Percentiles rank a stretch among this genome's conserved stretches.
Conservation (phyloP, 2,797 vertebrate species). For the Labroides dimidiatus region DNA sequence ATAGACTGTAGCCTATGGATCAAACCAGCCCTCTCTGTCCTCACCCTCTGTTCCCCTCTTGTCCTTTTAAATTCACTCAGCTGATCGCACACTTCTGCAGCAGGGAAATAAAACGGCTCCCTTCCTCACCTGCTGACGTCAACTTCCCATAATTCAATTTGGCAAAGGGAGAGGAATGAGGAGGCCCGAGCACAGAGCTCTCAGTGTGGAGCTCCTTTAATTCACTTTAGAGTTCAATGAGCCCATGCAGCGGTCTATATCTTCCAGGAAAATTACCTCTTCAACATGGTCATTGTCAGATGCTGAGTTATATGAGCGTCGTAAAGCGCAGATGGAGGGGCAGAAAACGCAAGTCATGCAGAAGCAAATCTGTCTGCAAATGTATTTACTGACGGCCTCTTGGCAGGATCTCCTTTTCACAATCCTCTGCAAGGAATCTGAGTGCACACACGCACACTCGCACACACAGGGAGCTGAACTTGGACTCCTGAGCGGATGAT, state of each 20-base stretch:
- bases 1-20: slow-evolving; percentile 56
- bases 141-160: slow-evolving; percentile 77
- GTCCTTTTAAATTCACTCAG: slow-evolving; percentile 42
- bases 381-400: slow-evolving; percentile 70
- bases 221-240: slow-evolving; percentile 63
- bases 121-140: slow-evolving; percentile 72
- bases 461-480: slow-evolving; percentile 27
- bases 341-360: slow-evolving; percentile 61
- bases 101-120: slow-evolving; percentile 48
- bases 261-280: slow-evolving; percentile 66
- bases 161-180: slow-evolving; percentile 24
- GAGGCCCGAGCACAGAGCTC: slow-evolving; percentile 58
- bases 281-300: slow-evolving; percentile 58
- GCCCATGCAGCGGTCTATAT: slow-evolving; percentile 26
- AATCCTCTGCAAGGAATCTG: slow-evolving; percentile 67
- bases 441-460: slow-evolving; percentile 21
- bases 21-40: slow-evolving; percentile 17
- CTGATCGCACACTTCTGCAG: slow-evolving; percentile 70
- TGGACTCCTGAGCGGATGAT: slow-evolving; percentile 38
- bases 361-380: slow-evolving; percentile 75
- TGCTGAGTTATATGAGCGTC: slow-evolving; percentile 38
- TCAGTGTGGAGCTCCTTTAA: slow-evolving; percentile 70
- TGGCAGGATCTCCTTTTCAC: slow-evolving; percentile 66
- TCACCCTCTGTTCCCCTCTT: slow-evolving; percentile 36
- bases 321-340: slow-evolving; percentile 49